Conservation (phyloP, 2,888 invertebrate species). For the Hydriomena furcata region DNA sequence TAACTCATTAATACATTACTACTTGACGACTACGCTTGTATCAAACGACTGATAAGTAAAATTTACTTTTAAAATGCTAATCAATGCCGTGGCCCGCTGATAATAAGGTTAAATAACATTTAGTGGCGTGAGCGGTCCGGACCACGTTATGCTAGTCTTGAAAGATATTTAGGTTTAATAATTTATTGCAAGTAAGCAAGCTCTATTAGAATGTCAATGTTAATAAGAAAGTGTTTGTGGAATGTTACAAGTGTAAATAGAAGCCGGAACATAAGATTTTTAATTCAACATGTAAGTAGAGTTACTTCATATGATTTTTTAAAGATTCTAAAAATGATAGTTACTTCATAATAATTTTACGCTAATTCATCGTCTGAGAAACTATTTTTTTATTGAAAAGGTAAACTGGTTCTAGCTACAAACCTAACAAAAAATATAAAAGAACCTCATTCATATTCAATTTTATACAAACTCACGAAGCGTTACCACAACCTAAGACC, state of each 20-base stretch:
- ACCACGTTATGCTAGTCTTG: conserved; percentile 40
- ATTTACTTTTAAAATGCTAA: conserved; percentile 65
- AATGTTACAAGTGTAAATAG: conserved; percentile 58
- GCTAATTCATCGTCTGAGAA: too few relatives aligned
- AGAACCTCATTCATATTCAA: background rate
- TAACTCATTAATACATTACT: conserved; percentile 7
- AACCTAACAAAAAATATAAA: too few relatives aligned
- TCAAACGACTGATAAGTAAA: conserved; percentile 48
- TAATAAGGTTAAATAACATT: conserved; percentile 62
- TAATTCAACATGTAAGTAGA: conserved; percentile 62
- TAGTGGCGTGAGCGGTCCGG: conserved; percentile 52
- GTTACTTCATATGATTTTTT: too few relatives aligned
- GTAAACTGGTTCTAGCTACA: too few relatives aligned
- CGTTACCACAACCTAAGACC: background rate
- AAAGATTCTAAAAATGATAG: too few relatives aligned
- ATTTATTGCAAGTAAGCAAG: conserved; percentile 1
- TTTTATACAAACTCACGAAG: background rate
- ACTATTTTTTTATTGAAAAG: too few relatives aligned
- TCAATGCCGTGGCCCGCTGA: conserved; percentile 58
- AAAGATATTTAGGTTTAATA: conserved; percentile 20
- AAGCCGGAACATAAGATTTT: conserved; percentile 50
- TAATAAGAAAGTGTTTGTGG: conserved; percentile 61
- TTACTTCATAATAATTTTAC: too few relatives aligned
- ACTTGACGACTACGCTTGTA: conserved; percentile 39
- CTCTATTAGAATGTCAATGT: conserved; percentile 56